Base-by-base conservation (phyloP, 2,797 vertebrate genomes). In the Oryzias sinensis region DNA sequence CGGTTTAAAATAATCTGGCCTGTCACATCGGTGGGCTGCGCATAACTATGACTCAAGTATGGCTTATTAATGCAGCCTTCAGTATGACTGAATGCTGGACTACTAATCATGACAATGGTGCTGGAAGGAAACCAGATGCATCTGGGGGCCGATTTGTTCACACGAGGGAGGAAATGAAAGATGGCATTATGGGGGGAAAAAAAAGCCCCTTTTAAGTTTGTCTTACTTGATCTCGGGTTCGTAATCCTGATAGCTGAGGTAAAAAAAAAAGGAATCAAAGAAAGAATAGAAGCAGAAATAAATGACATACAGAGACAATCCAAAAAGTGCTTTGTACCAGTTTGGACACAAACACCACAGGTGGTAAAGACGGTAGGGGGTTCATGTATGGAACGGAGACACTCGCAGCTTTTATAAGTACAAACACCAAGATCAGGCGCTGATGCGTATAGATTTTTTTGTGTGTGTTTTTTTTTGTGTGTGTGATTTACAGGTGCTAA, bases 151-250 rank as follows among this genome's bases (percentile, higher is more conserved):
- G 70, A 69, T 81, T 86, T 83, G 90, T 85, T 93, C 87, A 89
- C 86, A 90, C 77, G 89, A 82, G 54, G 90, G 90, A 89, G 82
- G 87, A 87, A 90, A 92, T 84, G 74, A 82, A 72, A 93, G 88
- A 93, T 89, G 89, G 68, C 85, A 87, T 89, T 58, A 55, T 60
- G 57, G 59, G n/a, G 59, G 33, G 9, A 4, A 17, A 18, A 18
- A 18, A 44, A 47, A 22, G 56, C 13, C 33, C 80, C 82, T 87
- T 92, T 88, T 82, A 91, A 82, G 88, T 93, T 91, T 91, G 93
- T 90, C 95, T 97, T 97, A 97, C 96, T 97, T 98, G 93, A 96
- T 95, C 89, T 96, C 94, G 84, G 94, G 94, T 90, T 94, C 92
- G 88, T 95, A 96, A 93, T 96, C 94, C 93, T 95, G 94, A 94